A percentile compares a stretch with the other conserved stretches of the same genome.
Conservation (phyloP, 2,113 vertebrate genomes). For the Poeciliopsis retropinna region DNA sequence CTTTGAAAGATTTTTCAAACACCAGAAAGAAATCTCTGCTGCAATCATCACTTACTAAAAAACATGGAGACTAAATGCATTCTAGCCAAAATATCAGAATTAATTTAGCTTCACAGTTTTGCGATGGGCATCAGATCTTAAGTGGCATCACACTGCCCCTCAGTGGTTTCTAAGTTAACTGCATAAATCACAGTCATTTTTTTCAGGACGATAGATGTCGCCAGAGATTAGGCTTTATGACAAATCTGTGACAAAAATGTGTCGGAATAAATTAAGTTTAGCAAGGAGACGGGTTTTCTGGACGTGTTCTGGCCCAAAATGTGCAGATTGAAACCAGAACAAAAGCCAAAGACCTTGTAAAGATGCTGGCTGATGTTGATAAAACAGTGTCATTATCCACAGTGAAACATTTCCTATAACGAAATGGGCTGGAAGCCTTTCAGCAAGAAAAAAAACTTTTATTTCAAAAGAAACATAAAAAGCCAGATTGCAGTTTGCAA, state of each 20-base stretch:
- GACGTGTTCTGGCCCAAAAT: no score
- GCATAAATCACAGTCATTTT: neutral
- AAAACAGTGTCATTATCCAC: no score
- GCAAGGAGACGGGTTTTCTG: no score
- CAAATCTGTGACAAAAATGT: neutral
- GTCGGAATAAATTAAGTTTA: neutral
- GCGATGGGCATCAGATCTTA: neutral
- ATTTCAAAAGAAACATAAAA: no score
- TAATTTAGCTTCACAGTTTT: neutral
- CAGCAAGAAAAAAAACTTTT: no score
- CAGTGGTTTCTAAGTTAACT: conserved; percentile 30
- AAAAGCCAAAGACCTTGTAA: no score
- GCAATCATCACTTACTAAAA: neutral
- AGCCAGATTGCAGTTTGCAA: no score
- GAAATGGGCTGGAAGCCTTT: no score
- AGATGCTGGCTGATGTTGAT: no score
- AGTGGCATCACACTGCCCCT: conserved; percentile 34
- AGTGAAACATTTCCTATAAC: no score
- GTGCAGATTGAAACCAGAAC: no score
- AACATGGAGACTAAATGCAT: neutral
- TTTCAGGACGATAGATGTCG: conserved; percentile 32
- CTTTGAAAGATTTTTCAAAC: neutral
- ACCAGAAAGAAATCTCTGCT: neutral
- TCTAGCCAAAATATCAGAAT: neutral
- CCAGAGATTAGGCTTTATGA: conserved; percentile 1